Base-by-base conservation (phyloP, 2,888 invertebrate genomes). In the Clostera curtula region DNA sequence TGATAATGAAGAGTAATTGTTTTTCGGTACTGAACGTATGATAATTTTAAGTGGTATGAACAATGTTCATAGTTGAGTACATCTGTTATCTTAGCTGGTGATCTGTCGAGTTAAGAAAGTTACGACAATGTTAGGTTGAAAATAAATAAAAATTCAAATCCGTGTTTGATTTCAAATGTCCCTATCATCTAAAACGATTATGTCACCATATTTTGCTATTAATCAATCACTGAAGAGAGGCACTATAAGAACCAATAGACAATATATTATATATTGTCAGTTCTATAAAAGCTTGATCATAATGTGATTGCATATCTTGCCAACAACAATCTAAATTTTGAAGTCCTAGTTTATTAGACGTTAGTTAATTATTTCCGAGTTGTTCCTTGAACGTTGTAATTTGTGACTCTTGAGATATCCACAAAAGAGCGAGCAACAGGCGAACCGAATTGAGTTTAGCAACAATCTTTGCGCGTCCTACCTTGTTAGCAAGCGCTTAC, bases 71-170 rank as follows among this genome's bases (percentile, higher is more conserved):
- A 75, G 70, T 61, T 69, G 65, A 72, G 66, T 77, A 76, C 72
- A 76, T 70, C 79, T 76, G 80, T 82, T 82, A 72, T 64, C 57
- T 64, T 80, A 82, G 79, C 76, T 72, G 76, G 76, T 82, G 76
- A 65, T 66, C 70, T 74, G 69, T 79, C 72, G 63, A 74, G 74
- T 79, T 79, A 75, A 67, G 62, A 70, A 63, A 71, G 73, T 76
- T 79, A 75, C 64, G 66, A 75, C 62, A 67, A 72, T 82, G 82
- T 83, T 83, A 83, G 83, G 76, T 82, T 83, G 82, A 80, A 79
- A 75, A 76, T 75, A 80, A 82, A 77, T 69, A 54, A 67, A 69
- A 74, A 79, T 64, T 63, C 56, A 44, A 60, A 66, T 50, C 35
- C 54, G 60, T 54, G 47, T 77, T 77, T 80, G 31, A 72, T 61